Percentiles rank a stretch among this genome's conserved stretches.
Evolutionary conservation across 2,888 invertebrate species (phyloP).

Genomic region (Macrosoma leucophasiata): DNA sequence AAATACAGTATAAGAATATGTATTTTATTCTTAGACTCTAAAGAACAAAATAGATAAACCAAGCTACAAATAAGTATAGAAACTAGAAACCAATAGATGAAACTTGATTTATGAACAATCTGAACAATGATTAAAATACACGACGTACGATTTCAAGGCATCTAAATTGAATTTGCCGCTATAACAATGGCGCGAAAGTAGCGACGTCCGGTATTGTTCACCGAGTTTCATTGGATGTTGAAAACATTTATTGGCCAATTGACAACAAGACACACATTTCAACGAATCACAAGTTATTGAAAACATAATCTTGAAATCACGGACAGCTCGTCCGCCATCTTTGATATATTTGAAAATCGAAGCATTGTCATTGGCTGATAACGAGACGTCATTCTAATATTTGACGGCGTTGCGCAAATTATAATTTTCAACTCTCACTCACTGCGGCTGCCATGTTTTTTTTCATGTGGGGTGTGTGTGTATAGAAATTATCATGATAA

Average conservation of each 20-base stretch:
- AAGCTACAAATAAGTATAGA: too few relatives aligned
- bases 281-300: conserved; percentile 47
- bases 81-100: too few relatives aligned
- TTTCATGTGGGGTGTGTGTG: conserved; percentile 81
- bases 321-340: conserved; percentile 51
- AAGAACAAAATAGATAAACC: too few relatives aligned
- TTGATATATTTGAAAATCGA: conserved; percentile 48
- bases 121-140: too few relatives aligned
- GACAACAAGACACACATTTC: conserved; percentile 27
- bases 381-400: conserved; percentile 57
- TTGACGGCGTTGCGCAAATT: conserved; percentile 72
- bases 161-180: conserved; percentile 39
- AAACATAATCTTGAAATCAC: conserved; percentile 37
- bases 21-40: too few relatives aligned
- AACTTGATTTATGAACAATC: too few relatives aligned
- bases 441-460: conserved; percentile 84
- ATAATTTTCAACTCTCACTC: conserved; percentile 62
- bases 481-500: conserved; percentile 62
- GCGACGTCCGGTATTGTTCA: conserved; percentile 31
- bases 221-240: conserved; percentile 37
- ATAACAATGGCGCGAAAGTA: conserved; percentile 39
- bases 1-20: too few relatives aligned
- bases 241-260: conserved; percentile 35
- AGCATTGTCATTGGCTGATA: conserved; percentile 53
- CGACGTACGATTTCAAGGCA: too few relatives aligned